Conservation (phyloP, 2,888 invertebrate species). For the Iphiclides podalirius region DNA sequence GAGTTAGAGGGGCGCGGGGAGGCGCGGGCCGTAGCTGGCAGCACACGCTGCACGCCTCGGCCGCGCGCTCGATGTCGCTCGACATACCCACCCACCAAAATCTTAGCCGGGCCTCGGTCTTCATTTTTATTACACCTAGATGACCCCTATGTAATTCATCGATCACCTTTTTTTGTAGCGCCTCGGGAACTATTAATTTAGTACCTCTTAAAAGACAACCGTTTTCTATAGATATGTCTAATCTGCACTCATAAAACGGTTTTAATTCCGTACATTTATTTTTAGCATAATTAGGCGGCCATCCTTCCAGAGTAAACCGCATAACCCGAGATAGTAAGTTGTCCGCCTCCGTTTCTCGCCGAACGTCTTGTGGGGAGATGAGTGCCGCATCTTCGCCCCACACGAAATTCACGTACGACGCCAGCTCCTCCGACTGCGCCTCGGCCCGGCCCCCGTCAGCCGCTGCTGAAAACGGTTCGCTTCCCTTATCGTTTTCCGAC, state of each 20-base stretch:
- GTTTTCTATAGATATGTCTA: slow-evolving; percentile 4
- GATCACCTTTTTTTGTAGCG: background rate
- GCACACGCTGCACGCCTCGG: slow-evolving; percentile 5
- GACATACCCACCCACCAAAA: slow-evolving; percentile 13
- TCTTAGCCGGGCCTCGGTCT: slow-evolving; percentile 2
- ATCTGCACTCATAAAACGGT: slow-evolving; percentile 1
- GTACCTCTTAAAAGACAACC: slow-evolving; percentile 10
- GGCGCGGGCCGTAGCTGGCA: background rate
- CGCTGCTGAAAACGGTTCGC: no score
- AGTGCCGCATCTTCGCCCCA: background rate
- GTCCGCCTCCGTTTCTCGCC: slow-evolving; percentile 1
- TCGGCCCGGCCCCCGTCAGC: no score
- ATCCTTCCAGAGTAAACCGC: slow-evolving; percentile 1
- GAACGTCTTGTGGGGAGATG: slow-evolving; percentile 9
- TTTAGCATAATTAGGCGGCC: slow-evolving; percentile 10
- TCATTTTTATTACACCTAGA: slow-evolving; percentile 5
- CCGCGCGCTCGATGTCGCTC: background rate
- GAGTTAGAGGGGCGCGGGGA: slow-evolving; percentile 8
- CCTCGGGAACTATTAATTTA: background rate
- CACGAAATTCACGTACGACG: no score
- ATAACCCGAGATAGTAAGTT: background rate
- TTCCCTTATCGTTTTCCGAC: no score
- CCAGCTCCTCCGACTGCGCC: no score
- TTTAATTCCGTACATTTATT: background rate
- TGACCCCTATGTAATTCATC: slow-evolving; percentile 6